Evolutionary conservation across 2,797 vertebrate genomes (phyloP).

Genomic region (Novumbra hubbsi): DNA sequence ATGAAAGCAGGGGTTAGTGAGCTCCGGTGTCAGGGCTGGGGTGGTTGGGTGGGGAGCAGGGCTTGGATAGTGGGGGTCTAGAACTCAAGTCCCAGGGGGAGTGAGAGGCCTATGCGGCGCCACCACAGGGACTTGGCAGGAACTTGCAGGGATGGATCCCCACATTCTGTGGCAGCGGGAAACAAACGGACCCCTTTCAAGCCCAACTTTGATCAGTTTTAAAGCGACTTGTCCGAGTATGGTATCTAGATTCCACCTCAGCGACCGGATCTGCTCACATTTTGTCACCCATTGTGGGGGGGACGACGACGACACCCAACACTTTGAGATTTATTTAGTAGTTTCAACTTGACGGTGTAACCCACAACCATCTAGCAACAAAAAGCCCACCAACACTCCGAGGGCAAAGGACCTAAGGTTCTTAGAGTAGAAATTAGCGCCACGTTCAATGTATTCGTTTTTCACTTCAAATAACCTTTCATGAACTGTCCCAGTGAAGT

Average conservation of each 20-base stretch:
- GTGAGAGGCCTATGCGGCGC: constrained; percentile 8
- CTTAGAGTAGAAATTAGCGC: neutral
- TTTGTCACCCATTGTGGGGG: neutral
- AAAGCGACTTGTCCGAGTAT: neutral
- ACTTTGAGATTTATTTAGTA: neutral
- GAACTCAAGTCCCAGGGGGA: constrained; percentile 8
- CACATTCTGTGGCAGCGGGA: constrained; percentile 2
- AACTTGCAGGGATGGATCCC: neutral
- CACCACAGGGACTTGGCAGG: constrained; percentile 1
- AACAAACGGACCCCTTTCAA: constrained; percentile 1
- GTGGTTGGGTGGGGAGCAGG: constrained; percentile 55
- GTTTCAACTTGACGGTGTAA: constrained; percentile 33
- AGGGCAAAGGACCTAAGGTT: neutral
- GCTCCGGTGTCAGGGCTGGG: constrained; percentile 60
- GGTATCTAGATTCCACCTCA: neutral
- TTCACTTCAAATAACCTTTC: neutral
- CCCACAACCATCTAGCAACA: neutral
- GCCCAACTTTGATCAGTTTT: constrained; percentile 2
- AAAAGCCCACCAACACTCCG: neutral
- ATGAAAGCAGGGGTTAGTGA: constrained; percentile 59
- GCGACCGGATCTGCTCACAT: neutral
- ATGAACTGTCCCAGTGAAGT: neutral
- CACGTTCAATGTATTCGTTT: neutral
- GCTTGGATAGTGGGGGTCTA: constrained; percentile 20
- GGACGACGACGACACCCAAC: neutral